phyloP scores from a whole-genome alignment of 2,113 vertebrate species.

The Lophochroa leadbeateri region DNA sequence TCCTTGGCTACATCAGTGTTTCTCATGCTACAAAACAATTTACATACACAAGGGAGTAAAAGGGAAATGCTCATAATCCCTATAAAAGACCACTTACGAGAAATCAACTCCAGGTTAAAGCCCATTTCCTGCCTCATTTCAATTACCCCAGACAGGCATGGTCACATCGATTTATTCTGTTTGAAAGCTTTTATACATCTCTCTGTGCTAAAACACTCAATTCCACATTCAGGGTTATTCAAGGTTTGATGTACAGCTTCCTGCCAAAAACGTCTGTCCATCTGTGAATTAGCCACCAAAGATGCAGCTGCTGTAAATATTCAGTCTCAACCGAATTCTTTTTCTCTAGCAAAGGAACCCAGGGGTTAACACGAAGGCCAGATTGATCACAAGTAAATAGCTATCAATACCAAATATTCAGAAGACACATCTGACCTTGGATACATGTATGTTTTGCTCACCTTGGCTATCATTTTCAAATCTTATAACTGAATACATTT shows the following conservation, averaged over 20 bases:
- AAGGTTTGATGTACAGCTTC: background rate
- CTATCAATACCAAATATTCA: background rate
- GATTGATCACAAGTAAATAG: background rate
- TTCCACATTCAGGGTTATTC: background rate
- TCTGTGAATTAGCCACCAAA: background rate
- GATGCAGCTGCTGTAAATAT: background rate
- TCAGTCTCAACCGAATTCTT: background rate
- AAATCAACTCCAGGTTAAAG: constrained; percentile 22
- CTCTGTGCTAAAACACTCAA: background rate
- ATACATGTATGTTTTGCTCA: background rate
- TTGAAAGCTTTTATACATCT: background rate
- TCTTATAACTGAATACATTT: background rate
- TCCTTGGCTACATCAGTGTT: background rate
- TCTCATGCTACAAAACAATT: constrained; percentile 3
- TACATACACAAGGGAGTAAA: background rate
- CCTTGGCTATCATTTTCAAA: background rate
- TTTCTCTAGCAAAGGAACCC: background rate
- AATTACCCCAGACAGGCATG: background rate
- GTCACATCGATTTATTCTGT: background rate
- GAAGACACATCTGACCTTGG: background rate
- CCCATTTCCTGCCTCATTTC: constrained; percentile 28
- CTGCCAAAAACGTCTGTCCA: background rate
- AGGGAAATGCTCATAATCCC: background rate
- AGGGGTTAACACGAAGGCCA: background rate
- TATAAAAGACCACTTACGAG: background rate